These are phyloP conservation scores for Lycorma delicatula DNA, from an alignment of 1,140 invertebrate genomes.

Conservation along the genomic window DNA sequence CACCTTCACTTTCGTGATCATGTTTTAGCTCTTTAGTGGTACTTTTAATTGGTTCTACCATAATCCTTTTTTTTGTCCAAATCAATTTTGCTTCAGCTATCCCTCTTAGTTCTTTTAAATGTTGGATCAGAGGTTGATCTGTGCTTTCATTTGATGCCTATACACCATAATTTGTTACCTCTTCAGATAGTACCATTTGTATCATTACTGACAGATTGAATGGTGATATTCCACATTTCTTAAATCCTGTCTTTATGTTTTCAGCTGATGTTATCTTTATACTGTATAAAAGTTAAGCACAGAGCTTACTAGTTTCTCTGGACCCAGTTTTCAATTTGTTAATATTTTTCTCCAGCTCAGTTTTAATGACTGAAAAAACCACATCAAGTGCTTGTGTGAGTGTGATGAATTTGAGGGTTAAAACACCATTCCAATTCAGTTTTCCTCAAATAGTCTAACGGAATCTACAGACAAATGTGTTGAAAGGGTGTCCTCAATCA, in stretches of 20 bases:
- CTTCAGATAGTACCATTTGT: neutral
- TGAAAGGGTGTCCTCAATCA: constrained; percentile 38
- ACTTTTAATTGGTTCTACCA: neutral
- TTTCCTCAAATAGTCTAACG: constrained; percentile 31
- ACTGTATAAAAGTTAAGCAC: constrained; percentile 19
- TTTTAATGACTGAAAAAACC: constrained; percentile 37
- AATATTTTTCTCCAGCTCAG: constrained; percentile 36
- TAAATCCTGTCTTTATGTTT: constrained; percentile 28
- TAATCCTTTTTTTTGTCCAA: neutral
- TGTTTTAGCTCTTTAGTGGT: neutral
- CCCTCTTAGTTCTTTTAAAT: neutral
- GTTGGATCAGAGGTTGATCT: neutral
- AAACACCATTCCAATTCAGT: constrained; percentile 36
- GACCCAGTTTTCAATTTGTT: constrained; percentile 28
- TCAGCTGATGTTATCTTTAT: constrained; percentile 16
- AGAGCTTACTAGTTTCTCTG: constrained; percentile 17
- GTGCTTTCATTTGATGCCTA: neutral
- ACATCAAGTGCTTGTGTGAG: constrained; percentile 40
- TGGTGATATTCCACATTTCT: constrained; percentile 27
- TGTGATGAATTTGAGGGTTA: constrained; percentile 39
- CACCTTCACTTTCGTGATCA: neutral
- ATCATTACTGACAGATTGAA: constrained; percentile 24
- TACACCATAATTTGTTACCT: neutral
- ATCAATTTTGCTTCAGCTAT: neutral
- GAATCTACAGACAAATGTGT: constrained; percentile 35